Evolutionary conservation across 2,797 vertebrate species (phyloP).

Genomic region (Scolopax bukidnonensis): DNA sequence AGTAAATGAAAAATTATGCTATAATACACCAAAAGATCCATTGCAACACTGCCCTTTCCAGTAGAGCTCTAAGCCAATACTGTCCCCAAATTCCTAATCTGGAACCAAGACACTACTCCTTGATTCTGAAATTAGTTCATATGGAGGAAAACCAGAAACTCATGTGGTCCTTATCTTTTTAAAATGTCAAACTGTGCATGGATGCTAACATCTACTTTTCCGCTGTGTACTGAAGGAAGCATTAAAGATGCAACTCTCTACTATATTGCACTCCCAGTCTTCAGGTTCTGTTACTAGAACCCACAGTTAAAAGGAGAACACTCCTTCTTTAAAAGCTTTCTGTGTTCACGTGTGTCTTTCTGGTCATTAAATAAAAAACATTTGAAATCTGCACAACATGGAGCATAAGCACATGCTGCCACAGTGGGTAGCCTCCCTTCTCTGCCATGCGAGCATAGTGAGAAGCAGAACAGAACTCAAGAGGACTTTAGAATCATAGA

Average conservation of each 20-base stretch:
- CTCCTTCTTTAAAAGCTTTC: not conserved
- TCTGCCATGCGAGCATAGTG: not conserved
- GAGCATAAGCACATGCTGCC: not conserved
- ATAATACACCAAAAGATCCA: not conserved
- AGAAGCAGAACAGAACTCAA: not conserved
- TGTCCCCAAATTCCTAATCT: not conserved
- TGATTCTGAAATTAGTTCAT: not conserved
- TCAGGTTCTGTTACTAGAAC: not conserved
- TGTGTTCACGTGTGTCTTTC: accelerated
- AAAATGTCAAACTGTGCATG: not conserved
- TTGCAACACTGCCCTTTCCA: not conserved
- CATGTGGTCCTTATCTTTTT: not conserved
- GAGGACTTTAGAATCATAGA: not conserved
- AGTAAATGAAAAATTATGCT: not conserved
- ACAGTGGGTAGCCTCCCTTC: not conserved
- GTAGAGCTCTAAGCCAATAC: not conserved
- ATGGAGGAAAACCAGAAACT: not conserved
- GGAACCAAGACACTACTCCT: not conserved
- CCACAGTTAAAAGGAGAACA: not conserved
- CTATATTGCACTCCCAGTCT: not conserved
- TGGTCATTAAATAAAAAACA: not conserved
- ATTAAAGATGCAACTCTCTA: not conserved
- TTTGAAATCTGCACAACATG: not conserved
- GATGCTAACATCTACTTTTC: not conserved
- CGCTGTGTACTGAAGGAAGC: not conserved